A percentile compares a stretch with the other conserved stretches of the same genome.
Evolutionary conservation across 92 coral and sea anemone genomes (phyloP).

Genomic region (Pocillopora grandis): DNA sequence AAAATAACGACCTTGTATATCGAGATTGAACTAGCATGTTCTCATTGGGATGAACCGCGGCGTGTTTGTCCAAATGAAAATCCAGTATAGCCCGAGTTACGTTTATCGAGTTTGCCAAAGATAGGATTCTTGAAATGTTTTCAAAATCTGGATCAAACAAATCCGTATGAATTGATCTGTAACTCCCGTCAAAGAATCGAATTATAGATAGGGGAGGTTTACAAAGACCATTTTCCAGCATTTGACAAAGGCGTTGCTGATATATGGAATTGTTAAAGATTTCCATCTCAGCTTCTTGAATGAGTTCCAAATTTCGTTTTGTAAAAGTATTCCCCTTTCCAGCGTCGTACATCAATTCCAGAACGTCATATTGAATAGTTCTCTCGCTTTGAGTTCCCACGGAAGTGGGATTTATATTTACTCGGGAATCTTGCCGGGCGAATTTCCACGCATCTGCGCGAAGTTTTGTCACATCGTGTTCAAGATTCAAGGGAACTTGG

Average conservation of each 20-base stretch:
- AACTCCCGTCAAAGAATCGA: slow-evolving; percentile 91
- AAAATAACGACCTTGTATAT: slow-evolving; percentile 78
- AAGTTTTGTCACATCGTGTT: slow-evolving; percentile 81
- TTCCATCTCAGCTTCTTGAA: slow-evolving; percentile 66
- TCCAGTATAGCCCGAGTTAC: slow-evolving; percentile 72
- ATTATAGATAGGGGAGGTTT: slow-evolving; percentile 75
- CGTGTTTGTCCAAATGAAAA: slow-evolving; percentile 84
- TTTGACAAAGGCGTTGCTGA: slow-evolving; percentile 69
- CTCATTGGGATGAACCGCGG: slow-evolving; percentile 43
- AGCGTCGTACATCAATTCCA: slow-evolving; percentile 87
- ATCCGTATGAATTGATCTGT: slow-evolving; percentile 49
- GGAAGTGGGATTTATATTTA: slow-evolving; percentile 73
- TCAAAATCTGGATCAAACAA: slow-evolving; percentile 81
- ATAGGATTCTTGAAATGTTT: slow-evolving; percentile 53
- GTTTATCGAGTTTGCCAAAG: slow-evolving; percentile 64
- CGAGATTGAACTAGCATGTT: slow-evolving; percentile 56
- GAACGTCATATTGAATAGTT: slow-evolving; percentile 67
- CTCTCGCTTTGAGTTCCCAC: slow-evolving; percentile 81
- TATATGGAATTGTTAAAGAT: slow-evolving; percentile 67
- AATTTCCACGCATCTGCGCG: slow-evolving; percentile 98
- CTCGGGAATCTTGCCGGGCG: slow-evolving; percentile 84
- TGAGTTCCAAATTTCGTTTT: slow-evolving; percentile 55
- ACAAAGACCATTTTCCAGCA: slow-evolving; percentile 59
- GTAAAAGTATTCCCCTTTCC: slow-evolving; percentile 74
- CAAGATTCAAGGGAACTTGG: slow-evolving; percentile 88